Evolutionary conservation across 1,140 invertebrate genomes (phyloP), one percentile per base, ranked within the genome.

Genomic region (Hydropsyche tenuis): DNA sequence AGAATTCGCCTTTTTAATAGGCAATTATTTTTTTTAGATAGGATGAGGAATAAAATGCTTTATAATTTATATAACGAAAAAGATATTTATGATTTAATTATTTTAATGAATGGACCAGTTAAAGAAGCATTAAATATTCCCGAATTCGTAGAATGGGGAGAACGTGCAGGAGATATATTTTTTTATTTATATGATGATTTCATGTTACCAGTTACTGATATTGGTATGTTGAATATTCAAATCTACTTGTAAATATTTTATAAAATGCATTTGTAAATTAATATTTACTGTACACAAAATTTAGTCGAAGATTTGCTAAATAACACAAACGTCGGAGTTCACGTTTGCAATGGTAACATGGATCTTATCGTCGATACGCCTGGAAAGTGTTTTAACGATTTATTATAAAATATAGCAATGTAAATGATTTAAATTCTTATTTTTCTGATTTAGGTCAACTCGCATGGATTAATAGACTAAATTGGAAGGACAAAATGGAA

Each of bases 151-250:
- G 81, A 76, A 4, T 94, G 92, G 89, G 89, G 88, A 51, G 79
- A 77, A 2, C 89, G 90, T 78, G 86, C 87, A 4, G 74, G 75
- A 1, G 20, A 70, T 0, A 93, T 95, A 0, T 95, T 94, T 80
- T 70, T 79, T 30, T 81, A 79, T 12, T 86, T 94, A 27, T 75
- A 70, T 16, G 88, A 75, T 16, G 94, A 96, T 80, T 96, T 96
- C 78, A 95, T 96, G 94, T 93, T 92, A 79, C 92, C 93, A 12
- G 92, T 92, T 23, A 88, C 90, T 9, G 79, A 90, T 56, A 85
- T 89, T 78, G 88, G 90, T 91, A 80, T 81, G 82, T 80, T 18
- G 18, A 23, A 2, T 9, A 14, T 56, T 30, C 16, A 53, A 23
- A 23, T 45, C 5, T 56, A 14, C 3, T 18, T 37, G 7, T 9